Percentiles rank a stretch among this genome's conserved stretches.
Conservation (phyloP, 2,888 invertebrate genomes). For the Stratiomys singularior region DNA sequence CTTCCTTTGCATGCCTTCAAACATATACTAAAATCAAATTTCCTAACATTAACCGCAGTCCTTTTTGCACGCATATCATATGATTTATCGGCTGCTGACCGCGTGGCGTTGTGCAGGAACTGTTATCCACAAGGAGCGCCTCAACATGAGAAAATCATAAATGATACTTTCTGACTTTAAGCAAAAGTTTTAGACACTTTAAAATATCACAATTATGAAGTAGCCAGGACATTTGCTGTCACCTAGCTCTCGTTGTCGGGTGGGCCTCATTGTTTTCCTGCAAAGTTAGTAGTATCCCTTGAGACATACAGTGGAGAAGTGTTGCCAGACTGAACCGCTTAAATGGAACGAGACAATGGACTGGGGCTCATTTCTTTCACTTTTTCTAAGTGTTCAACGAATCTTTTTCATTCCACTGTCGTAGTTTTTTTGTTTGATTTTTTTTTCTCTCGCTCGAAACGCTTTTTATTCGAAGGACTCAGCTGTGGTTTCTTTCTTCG, state of each 20-base stretch:
- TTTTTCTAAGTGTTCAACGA: constrained; percentile 33
- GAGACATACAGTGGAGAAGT: neutral
- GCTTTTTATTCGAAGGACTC: constrained; percentile 17
- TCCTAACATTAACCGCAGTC: constrained; percentile 2
- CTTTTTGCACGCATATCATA: neutral
- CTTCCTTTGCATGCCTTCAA: neutral
- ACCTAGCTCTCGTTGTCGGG: neutral
- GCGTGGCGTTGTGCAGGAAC: neutral
- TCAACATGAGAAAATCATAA: neutral
- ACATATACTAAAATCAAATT: neutral
- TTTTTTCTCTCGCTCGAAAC: neutral
- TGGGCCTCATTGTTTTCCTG: constrained; percentile 36
- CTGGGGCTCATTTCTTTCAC: constrained; percentile 44
- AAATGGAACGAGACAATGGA: constrained; percentile 29
- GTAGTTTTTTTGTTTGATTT: neutral
- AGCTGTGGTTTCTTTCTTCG: constrained; percentile 33
- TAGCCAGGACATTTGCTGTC: constrained; percentile 6
- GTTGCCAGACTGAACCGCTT: constrained; percentile 25
- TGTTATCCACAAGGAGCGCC: neutral
- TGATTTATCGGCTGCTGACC: constrained; percentile 32
- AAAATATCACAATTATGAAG: constrained; percentile 22
- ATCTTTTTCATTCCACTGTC: constrained; percentile 29
- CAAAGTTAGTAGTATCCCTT: constrained; percentile 9
- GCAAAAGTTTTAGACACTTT: constrained; percentile 30
- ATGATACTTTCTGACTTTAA: constrained; percentile 31